phyloP scores from a whole-genome alignment of 2,888 invertebrate species.

The Nebria brevicollis region DNA sequence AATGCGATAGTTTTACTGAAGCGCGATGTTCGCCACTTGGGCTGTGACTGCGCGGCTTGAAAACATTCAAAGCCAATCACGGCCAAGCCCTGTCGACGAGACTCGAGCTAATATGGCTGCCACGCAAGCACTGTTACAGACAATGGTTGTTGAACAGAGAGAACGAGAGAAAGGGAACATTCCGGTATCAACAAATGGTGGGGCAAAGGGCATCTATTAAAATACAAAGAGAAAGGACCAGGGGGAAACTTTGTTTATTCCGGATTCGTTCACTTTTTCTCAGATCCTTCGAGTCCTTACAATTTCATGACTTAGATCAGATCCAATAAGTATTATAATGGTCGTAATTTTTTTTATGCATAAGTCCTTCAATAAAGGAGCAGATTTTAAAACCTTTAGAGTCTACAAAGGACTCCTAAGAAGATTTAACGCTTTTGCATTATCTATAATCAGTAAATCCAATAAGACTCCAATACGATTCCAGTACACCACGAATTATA shows the following conservation, averaged over 20 bases:
- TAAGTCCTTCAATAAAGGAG: too few relatives aligned
- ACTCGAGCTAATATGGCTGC: constrained; percentile 65
- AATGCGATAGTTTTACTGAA: constrained; percentile 49
- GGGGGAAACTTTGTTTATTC: constrained; percentile 56
- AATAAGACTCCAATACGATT: constrained; percentile 8
- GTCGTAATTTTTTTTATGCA: too few relatives aligned
- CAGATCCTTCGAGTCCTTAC: background rate
- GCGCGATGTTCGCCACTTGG: constrained; percentile 55
- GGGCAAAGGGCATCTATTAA: constrained; percentile 52
- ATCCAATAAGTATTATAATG: too few relatives aligned
- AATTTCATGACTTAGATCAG: too few relatives aligned
- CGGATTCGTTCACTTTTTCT: constrained; percentile 56
- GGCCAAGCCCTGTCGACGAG: constrained; percentile 62
- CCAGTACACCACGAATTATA: background rate
- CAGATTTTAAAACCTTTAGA: too few relatives aligned
- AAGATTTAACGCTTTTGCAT: too few relatives aligned
- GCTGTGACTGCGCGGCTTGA: constrained; percentile 60
- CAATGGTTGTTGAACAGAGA: constrained; percentile 61
- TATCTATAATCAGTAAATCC: background rate
- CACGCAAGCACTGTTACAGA: constrained; percentile 59
- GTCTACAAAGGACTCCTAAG: too few relatives aligned
- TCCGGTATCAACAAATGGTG: constrained; percentile 52
- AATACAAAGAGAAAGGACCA: constrained; percentile 27
- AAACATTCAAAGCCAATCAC: constrained; percentile 64
- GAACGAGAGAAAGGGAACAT: constrained; percentile 63